Evolutionary conservation across 2,797 vertebrate genomes (phyloP).

Genomic region (Distichodus sexfasciatus): DNA sequence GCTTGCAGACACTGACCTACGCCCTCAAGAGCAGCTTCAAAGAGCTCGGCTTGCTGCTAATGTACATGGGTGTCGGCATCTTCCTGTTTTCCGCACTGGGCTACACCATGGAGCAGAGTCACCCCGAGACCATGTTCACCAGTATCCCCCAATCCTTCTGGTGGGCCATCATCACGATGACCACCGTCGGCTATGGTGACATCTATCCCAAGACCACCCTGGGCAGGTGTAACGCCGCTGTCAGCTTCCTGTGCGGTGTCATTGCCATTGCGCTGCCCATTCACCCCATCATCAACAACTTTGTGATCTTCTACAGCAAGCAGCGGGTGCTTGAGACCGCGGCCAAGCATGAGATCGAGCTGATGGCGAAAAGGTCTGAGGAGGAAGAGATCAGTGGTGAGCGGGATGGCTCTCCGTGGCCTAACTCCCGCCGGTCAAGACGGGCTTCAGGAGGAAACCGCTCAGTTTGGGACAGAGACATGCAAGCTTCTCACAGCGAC

Average conservation of each 20-base stretch:
- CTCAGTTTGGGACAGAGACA: slow-evolving; percentile 50
- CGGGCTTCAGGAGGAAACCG: slow-evolving; percentile 46
- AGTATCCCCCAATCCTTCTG: slow-evolving; percentile 99
- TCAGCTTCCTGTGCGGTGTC: slow-evolving; percentile 96
- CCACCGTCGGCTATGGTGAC: slow-evolving; percentile 95
- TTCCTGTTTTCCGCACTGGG: slow-evolving; percentile 96
- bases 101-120: slow-evolving; percentile 96
- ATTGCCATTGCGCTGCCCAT: slow-evolving; percentile 97
- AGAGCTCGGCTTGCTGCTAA: slow-evolving; percentile 92
- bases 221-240: slow-evolving; percentile 92
- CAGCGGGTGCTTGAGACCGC: slow-evolving; percentile 95
- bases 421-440: slow-evolving; percentile 15
- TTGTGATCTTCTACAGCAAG: slow-evolving; percentile 95
- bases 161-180: slow-evolving; percentile 99
- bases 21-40: slow-evolving; percentile 95
- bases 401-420: slow-evolving; percentile 42
- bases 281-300: slow-evolving; percentile 98
- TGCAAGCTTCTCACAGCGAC: slow-evolving; percentile 77
- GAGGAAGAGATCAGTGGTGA: slow-evolving; percentile 56
- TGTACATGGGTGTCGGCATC: slow-evolving; percentile 96
- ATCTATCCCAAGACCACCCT: slow-evolving; percentile 96
- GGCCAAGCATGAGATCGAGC: slow-evolving; percentile 91
- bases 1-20: slow-evolving; percentile 93
- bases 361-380: slow-evolving; percentile 86
- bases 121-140: slow-evolving; percentile 94